Evolutionary conservation across 1,140 invertebrate species (phyloP), one percentile per base, ranked within the genome.

Genomic region (Dendrolimus kikuchii): DNA sequence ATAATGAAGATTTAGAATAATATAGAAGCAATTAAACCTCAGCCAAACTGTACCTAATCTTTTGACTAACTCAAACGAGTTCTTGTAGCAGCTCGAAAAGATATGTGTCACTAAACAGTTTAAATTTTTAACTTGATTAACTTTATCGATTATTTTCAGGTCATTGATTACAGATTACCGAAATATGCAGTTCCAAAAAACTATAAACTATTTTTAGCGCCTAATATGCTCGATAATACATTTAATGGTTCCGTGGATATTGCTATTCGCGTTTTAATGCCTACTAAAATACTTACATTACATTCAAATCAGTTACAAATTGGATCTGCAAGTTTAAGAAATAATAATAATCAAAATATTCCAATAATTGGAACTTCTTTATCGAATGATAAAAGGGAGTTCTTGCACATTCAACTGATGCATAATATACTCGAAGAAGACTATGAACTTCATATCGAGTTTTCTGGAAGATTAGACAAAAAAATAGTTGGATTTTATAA

Each of bases 401-500:
- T 80, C 6, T 57, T 84, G 39, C 53, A 65, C n/a, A 57, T 88
- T 5, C 50, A 64, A 47, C 56, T 78, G 8, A 5, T 66, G 38
- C 38, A 62, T 44, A 49, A 59, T 57, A 53, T 83, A 42, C 9
- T 23, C 9, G 46, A 46, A 53, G 64, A 56, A 38, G 38, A 51
- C n/a, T 77, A 76, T 52, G 39, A 58, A 5, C 40, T 88, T 7
- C 41, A 54, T 37, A 68, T 88, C 42, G 10, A 50, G 4, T 87
- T 83, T 57, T 52, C 59, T 37, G 86, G 86, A 58, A 72, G 47
- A 41, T 43, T 88, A 45, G 71, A 78, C 55, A 70, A 64, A 7
- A 73, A 74, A 58, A 72, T 84, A 39, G 69, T 88, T 49, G 82
- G 82, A 52, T 74, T 87, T 51, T 88, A 88, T 60, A 56, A 62